Conservation (phyloP, 2,113 vertebrate genomes). For the Halichoeres trimaculatus region DNA sequence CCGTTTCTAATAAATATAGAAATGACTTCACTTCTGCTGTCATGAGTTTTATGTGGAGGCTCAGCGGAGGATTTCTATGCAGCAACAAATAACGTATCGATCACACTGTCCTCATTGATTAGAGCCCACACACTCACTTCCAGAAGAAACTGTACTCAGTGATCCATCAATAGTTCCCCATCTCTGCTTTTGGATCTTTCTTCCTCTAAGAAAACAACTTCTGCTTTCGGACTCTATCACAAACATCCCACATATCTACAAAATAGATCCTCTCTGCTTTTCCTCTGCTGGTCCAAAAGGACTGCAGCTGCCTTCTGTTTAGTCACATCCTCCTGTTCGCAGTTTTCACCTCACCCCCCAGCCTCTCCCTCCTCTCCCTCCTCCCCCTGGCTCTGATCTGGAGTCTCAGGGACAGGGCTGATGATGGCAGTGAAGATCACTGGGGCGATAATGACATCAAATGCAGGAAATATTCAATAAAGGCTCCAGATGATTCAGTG, state of each 20-base stretch:
- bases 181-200: slow-evolving; percentile 4
- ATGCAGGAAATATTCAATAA: slow-evolving; percentile 76
- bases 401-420: slow-evolving; percentile 28
- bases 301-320: background rate
- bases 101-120: slow-evolving; percentile 19
- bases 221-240: background rate
- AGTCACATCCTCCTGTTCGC: background rate
- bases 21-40: slow-evolving; percentile 55
- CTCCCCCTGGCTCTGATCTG: slow-evolving; percentile 24
- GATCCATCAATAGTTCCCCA: slow-evolving; percentile 25
- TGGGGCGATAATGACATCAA: slow-evolving; percentile 71
- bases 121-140: slow-evolving; percentile 26
- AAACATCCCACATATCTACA: background rate
- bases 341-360: background rate
- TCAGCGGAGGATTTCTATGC: slow-evolving; percentile 19
- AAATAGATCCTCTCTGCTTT: background rate
- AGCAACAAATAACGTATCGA: slow-evolving; percentile 20
- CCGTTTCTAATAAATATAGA: slow-evolving; percentile 83
- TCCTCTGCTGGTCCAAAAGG: background rate
- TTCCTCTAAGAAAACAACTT: slow-evolving; percentile 6
- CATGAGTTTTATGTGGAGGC: slow-evolving; percentile 13
- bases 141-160: slow-evolving; percentile 13
- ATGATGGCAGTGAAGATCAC: slow-evolving; percentile 64
- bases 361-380: background rate
- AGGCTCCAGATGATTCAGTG: slow-evolving; percentile 69